Evolutionary conservation across 1,140 invertebrate species (phyloP).

Genomic region (Trichonephila inaurata): DNA sequence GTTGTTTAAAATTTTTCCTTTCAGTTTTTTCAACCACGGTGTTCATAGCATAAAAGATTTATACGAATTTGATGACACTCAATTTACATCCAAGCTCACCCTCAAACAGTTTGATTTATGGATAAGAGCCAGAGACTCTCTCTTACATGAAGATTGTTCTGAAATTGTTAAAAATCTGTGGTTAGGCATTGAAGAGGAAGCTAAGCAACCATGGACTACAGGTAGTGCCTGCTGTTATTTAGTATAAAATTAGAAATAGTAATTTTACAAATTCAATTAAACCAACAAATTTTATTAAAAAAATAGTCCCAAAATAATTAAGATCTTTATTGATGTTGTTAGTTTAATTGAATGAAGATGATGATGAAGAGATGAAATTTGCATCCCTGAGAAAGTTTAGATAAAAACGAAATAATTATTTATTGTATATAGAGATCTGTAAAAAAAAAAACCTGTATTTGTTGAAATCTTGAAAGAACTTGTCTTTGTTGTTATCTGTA

Average conservation of each 20-base stretch:
- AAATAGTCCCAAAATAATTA: too few relatives aligned
- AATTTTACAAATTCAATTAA: too few relatives aligned
- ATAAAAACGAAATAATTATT: too few relatives aligned
- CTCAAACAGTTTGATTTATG: neutral
- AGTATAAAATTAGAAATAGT: neutral
- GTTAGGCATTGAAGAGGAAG: slow-evolving; percentile 48
- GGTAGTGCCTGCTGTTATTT: neutral
- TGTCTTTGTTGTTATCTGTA: too few relatives aligned
- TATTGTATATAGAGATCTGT: too few relatives aligned
- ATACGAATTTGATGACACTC: neutral
- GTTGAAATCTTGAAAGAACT: too few relatives aligned
- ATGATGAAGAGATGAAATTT: too few relatives aligned
- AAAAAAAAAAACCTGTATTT: too few relatives aligned
- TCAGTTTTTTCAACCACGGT: slow-evolving; percentile 27
- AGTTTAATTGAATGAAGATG: too few relatives aligned
- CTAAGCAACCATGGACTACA: slow-evolving; percentile 58
- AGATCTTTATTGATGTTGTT: too few relatives aligned
- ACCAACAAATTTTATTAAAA: too few relatives aligned
- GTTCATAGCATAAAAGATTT: neutral
- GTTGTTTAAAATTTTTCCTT: slow-evolving; percentile 11
- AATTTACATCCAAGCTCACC: neutral
- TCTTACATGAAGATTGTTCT: neutral
- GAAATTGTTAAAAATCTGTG: slow-evolving; percentile 2
- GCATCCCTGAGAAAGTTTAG: too few relatives aligned
- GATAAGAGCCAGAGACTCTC: slow-evolving; percentile 1